These are phyloP conservation scores for Phodopus roborovskii DNA, from an alignment of 2,113 vertebrate species.

Conservation along the genomic window DNA sequence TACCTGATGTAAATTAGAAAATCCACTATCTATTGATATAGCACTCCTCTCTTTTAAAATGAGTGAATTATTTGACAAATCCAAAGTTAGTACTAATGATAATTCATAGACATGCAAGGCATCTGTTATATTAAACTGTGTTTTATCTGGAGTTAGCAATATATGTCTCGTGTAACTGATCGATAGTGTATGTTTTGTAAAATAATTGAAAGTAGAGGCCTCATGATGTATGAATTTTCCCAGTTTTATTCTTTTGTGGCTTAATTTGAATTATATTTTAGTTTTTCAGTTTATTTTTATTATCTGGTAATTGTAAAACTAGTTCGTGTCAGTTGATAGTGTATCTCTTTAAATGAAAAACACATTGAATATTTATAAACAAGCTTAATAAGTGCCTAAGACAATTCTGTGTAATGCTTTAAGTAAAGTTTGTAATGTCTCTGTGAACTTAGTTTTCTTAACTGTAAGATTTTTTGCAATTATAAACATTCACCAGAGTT, in stretches of 20 bases:
- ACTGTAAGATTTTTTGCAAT: neutral
- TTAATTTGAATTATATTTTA: conserved; percentile 36
- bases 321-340: conserved; percentile 30
- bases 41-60: neutral
- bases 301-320: conserved; percentile 12
- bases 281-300: conserved; percentile 47
- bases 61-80: conserved; percentile 16
- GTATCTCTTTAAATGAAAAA: conserved; percentile 2
- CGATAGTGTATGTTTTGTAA: neutral
- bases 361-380: neutral
- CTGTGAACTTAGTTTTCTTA: conserved; percentile 34
- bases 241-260: neutral
- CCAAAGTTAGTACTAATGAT: neutral
- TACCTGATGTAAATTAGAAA: conserved; percentile 7
- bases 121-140: neutral
- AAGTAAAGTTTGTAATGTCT: neutral
- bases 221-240: neutral
- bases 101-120: neutral
- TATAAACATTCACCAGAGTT: conserved; percentile 4
- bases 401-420: conserved; percentile 19
- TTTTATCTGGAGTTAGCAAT: neutral
- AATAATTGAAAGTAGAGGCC: conserved; percentile 39
- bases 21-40: neutral
- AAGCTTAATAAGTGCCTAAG: conserved; percentile 20
- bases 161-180: neutral